Evolutionary conservation across 2,797 vertebrate genomes (phyloP).

Genomic region (Trematomus bernacchii): DNA sequence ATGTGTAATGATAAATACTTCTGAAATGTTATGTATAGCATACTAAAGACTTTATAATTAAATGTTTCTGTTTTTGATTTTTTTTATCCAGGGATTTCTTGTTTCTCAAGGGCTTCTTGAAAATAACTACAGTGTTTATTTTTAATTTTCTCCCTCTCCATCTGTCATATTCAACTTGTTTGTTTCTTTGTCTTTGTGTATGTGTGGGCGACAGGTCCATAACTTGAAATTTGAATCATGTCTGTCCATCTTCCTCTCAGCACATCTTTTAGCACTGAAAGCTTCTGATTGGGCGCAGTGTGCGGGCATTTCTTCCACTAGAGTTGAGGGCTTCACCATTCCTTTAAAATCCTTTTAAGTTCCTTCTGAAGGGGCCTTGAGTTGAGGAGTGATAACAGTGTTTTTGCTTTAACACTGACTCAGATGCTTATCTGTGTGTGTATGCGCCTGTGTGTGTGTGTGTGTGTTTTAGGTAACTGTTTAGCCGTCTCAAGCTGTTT

Average conservation of each 20-base stretch:
- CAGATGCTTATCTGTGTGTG: conserved; percentile 25
- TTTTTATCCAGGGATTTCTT: not conserved
- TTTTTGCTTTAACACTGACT: conserved; percentile 40
- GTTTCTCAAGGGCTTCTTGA: not conserved
- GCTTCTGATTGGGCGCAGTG: conserved; percentile 5
- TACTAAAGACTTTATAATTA: not conserved
- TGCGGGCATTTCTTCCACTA: conserved; percentile 17
- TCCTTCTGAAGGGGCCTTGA: conserved; percentile 20
- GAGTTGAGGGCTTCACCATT: conserved; percentile 6
- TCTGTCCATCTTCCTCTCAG: conserved; percentile 11
- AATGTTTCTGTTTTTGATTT: not conserved
- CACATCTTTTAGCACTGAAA: conserved; percentile 1
- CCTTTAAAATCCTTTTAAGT: conserved; percentile 33
- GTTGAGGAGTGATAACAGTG: conserved; percentile 24
- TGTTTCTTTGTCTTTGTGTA: conserved; percentile 3
- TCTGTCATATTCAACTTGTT: not conserved
- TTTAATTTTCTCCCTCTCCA: not conserved
- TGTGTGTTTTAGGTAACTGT: conserved; percentile 20
- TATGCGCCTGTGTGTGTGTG: not conserved
- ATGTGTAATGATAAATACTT: not conserved
- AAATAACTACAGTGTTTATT: too few relatives aligned
- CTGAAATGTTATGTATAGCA: not conserved
- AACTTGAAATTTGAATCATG: conserved; percentile 6
- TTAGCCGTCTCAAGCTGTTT: conserved; percentile 26
- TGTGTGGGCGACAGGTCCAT: not conserved